Evolutionary conservation across 2,888 invertebrate genomes (phyloP).

Genomic region (Morpho achilles): DNA sequence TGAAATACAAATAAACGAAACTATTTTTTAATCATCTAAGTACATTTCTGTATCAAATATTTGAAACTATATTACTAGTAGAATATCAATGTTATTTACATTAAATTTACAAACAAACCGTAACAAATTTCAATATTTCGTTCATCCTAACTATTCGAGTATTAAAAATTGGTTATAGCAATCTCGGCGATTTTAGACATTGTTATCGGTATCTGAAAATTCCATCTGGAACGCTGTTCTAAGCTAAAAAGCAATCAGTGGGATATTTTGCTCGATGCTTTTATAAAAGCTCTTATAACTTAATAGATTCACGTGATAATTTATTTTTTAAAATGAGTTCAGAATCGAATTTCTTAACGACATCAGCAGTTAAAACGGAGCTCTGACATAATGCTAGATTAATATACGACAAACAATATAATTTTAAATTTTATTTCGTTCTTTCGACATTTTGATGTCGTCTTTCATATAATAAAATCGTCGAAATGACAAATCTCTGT

Average conservation of each 20-base stretch:
- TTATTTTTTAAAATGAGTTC: too few relatives aligned
- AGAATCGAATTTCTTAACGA: too few relatives aligned
- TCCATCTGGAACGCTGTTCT: conserved; percentile 1
- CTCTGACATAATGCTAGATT: too few relatives aligned
- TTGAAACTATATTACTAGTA: conserved; percentile 31
- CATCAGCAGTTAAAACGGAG: too few relatives aligned
- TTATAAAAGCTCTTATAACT: too few relatives aligned
- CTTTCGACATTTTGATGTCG: too few relatives aligned
- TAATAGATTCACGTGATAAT: too few relatives aligned
- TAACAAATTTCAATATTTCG: conserved; percentile 43
- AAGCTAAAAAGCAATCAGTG: not conserved
- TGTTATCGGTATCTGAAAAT: conserved; percentile 12
- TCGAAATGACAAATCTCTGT: too few relatives aligned
- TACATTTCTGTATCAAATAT: conserved; percentile 4
- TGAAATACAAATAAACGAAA: conserved; percentile 1
- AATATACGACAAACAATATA: too few relatives aligned
- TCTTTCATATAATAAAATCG: too few relatives aligned
- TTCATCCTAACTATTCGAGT: conserved; percentile 45
- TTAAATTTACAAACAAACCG: conserved; percentile 42
- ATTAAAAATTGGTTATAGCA: conserved; percentile 31
- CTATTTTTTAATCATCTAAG: too few relatives aligned
- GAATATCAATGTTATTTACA: conserved; percentile 43
- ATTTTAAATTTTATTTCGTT: too few relatives aligned
- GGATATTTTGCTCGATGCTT: not conserved
- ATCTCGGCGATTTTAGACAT: conserved; percentile 27